A percentile compares a stretch with the other conserved stretches of the same genome.
phyloP scores from a whole-genome alignment of 2,888 invertebrate species.

The Tetanocera ferruginea region DNA sequence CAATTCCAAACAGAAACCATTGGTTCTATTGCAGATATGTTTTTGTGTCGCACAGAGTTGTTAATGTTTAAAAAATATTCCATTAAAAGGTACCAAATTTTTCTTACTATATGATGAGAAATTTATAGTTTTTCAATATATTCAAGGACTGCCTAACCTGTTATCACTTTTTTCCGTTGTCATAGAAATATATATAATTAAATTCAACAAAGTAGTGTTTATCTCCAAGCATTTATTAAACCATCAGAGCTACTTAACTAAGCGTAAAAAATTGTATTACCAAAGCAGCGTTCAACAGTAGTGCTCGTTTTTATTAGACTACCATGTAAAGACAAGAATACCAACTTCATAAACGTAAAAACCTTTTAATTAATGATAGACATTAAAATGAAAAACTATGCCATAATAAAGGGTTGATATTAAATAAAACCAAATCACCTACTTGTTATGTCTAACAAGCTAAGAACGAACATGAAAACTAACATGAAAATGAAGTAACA shows the following conservation, averaged over 20 bases:
- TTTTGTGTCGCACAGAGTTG: too few relatives aligned
- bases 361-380: slow-evolving; percentile 14
- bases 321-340: not conserved
- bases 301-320: too few relatives aligned
- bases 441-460: not conserved
- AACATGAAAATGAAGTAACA: not conserved
- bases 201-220: not conserved
- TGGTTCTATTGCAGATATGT: too few relatives aligned
- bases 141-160: too few relatives aligned
- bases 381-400: slow-evolving; percentile 24
- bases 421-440: not conserved
- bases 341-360: not conserved
- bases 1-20: too few relatives aligned
- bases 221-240: not conserved
- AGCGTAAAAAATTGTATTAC: too few relatives aligned
- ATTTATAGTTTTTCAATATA: too few relatives aligned
- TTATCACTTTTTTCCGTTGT: too few relatives aligned
- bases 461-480: not conserved
- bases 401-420: slow-evolving; percentile 1
- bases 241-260: not conserved
- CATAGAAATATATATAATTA: not conserved
- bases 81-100: too few relatives aligned
- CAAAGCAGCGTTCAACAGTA: too few relatives aligned
- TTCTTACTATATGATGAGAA: too few relatives aligned
- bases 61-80: too few relatives aligned